Percentiles rank a stretch among this genome's conserved stretches.
Conservation (phyloP, 2,888 invertebrate species). For the Drosophila mulleri region DNA sequence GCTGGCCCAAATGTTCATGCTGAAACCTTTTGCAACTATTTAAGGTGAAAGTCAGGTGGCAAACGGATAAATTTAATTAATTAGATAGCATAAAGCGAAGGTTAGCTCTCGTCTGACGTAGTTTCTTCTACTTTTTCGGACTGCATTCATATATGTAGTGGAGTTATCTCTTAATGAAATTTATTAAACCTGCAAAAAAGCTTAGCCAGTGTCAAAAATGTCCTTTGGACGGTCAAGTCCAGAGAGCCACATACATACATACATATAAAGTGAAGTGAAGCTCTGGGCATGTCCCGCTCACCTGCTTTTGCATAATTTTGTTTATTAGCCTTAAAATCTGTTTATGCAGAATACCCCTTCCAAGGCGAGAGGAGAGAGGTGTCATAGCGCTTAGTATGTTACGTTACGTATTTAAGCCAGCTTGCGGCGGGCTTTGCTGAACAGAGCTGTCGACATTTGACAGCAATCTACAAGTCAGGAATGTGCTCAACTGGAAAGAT, state of each 20-base stretch:
- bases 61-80: slow-evolving; percentile 72
- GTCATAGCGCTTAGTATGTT: neutral
- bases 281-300: slow-evolving; percentile 25
- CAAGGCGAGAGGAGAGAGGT: neutral
- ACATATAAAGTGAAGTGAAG: slow-evolving; percentile 1
- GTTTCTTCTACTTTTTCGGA: neutral
- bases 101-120: neutral
- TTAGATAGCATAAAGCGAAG: slow-evolving; percentile 64
- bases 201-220: neutral
- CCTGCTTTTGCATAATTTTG: slow-evolving; percentile 62
- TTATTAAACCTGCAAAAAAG: slow-evolving; percentile 29
- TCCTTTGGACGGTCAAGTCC: slow-evolving; percentile 1
- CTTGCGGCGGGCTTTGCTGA: slow-evolving; percentile 4
- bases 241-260: neutral
- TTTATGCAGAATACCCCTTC: slow-evolving; percentile 50
- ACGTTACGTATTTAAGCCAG: slow-evolving; percentile 1
- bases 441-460: neutral
- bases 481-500: neutral
- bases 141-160: slow-evolving; percentile 52
- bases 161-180: slow-evolving; percentile 58
- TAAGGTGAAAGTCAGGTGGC: slow-evolving; percentile 53
- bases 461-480: neutral
- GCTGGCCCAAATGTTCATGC: slow-evolving; percentile 8
- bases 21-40: slow-evolving; percentile 23
- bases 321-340: slow-evolving; percentile 78